Base-by-base conservation (phyloP, 2,888 invertebrate species). In the Zygaena filipendulae region DNA sequence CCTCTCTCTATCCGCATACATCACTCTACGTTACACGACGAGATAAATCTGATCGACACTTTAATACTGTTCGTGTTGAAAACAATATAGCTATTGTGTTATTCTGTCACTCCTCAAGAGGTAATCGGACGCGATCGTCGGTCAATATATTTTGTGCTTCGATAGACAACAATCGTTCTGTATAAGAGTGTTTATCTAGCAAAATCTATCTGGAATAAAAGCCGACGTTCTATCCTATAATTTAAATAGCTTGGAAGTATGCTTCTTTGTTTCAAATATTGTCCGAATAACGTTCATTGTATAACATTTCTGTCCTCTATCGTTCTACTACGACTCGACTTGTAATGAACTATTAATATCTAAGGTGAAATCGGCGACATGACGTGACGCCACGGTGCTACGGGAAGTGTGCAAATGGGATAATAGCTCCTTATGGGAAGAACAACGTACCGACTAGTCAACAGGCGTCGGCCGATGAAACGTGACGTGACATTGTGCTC, bases 311-410 rank as follows among this genome's bases (percentile, higher is more conserved):
- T 60, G 67, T 64, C 52, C 54, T 58, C 59, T 72, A 70, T 55
- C 72, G 74, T 74, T 75, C 69, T 77, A 72, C 68, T 77, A 74
- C 68, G 77, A 75, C 75, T 74, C n/a, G n/a, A n/a, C n/a, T n/a
- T n/a, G 74, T 62, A 60, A 69, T 63, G 69, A 68, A 61, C 70
- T 74, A 75, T 59, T n/a, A n/a, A n/a, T n/a, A n/a, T 57, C 71
- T 74, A 72, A 59, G 52, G 72, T 59, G 63, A 52, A 53, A 42
- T 32, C 43, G 45, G 40, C 46, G 49, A 41, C 43, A 47, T 41
- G 45, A 40, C 41, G 45, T 39, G 43, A 32, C 30, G 43, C 43
- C 43, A 38, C 42, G 33, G 31, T 34, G 35, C 36, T 40, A 39
- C 34, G 46, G 38, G 43, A 41, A 38, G 38, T 33, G 38, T 40